phyloP scores from a whole-genome alignment of 2,113 vertebrate genomes.

The Lophius piscatorius region DNA sequence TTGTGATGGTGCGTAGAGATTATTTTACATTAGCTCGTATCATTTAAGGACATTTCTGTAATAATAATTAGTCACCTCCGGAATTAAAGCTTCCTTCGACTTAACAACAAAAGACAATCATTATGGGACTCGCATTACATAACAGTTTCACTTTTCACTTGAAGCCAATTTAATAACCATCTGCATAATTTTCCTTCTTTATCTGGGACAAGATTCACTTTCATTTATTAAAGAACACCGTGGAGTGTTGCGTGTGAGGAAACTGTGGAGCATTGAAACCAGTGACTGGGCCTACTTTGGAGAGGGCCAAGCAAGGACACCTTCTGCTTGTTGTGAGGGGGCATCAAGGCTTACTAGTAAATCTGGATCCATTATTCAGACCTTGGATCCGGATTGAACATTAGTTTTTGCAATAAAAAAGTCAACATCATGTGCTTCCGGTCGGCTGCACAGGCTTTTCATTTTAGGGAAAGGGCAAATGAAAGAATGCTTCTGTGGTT shows the following conservation, averaged over 20 bases:
- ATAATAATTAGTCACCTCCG: not conserved
- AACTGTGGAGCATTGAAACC: conserved; percentile 7
- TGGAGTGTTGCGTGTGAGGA: conserved; percentile 5
- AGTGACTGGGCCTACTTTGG: conserved; percentile 4
- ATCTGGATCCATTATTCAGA: conserved; percentile 63
- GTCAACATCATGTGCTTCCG: too few relatives aligned
- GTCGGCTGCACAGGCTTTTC: too few relatives aligned
- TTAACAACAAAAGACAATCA: not conserved
- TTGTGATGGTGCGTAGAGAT: not conserved
- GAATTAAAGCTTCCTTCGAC: too few relatives aligned
- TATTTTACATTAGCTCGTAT: not conserved
- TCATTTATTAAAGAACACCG: not conserved
- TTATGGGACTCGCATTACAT: not conserved
- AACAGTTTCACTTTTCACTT: not conserved
- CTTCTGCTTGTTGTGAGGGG: conserved; percentile 17
- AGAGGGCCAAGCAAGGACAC: conserved; percentile 32
- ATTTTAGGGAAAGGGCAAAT: too few relatives aligned
- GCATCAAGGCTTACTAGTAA: conserved; percentile 42
- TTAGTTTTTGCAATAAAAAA: too few relatives aligned
- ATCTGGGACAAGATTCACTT: not conserved
- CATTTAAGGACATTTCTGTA: not conserved
- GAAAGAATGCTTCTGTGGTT: too few relatives aligned
- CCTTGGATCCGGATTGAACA: too few relatives aligned
- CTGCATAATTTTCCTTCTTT: not conserved
- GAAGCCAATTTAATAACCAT: conserved; percentile 1